A percentile compares a stretch with the other conserved stretches of the same genome.
phyloP scores from a whole-genome alignment of 1,140 invertebrate genomes.

The Acyrthosiphon pisum region DNA sequence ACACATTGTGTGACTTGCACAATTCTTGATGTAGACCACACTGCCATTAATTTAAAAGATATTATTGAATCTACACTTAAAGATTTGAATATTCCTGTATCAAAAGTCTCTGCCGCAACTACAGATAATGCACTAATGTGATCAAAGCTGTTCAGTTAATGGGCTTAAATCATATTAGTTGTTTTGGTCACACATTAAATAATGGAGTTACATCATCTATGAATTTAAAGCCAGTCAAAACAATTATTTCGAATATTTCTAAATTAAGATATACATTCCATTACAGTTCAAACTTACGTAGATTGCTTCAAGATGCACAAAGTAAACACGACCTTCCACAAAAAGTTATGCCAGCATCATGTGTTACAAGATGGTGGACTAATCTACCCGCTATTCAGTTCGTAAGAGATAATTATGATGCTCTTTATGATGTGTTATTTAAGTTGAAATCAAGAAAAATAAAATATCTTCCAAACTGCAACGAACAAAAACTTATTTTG shows the following conservation, averaged over 20 bases:
- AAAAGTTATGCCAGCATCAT: neutral
- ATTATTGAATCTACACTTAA: neutral
- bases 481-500: neutral
- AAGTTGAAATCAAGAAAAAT: neutral
- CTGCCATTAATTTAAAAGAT: neutral
- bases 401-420: neutral
- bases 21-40: neutral
- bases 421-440: slow-evolving; percentile 28
- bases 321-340: neutral
- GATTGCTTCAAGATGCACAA: slow-evolving; percentile 11
- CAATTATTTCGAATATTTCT: neutral
- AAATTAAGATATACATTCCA: neutral
- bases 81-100: neutral
- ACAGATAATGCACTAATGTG: slow-evolving; percentile 7
- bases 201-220: neutral
- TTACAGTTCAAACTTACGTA: neutral
- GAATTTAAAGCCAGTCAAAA: neutral
- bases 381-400: neutral
- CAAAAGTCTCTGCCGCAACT: neutral
- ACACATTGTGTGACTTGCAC: neutral
- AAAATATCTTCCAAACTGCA: neutral
- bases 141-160: slow-evolving; percentile 15
- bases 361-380: neutral
- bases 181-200: slow-evolving; percentile 10
- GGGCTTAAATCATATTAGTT: neutral